These are phyloP conservation scores for mouse (Mus musculus) DNA, from an alignment of 2,113 vertebrate genomes.

Conservation along the genomic window DNA sequence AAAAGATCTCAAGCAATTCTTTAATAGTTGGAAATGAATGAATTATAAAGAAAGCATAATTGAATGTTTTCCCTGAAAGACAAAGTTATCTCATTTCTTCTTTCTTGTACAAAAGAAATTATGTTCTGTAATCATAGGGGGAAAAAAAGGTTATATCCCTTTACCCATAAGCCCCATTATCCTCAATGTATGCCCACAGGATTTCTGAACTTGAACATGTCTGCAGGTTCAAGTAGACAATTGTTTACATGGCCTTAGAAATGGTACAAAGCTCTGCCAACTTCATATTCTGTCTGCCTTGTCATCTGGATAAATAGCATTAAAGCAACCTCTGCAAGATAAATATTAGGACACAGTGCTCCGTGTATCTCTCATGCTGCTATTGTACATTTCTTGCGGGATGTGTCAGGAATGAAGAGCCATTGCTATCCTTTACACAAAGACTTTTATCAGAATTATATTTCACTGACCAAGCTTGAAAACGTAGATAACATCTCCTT, in stretches of 20 bases:
- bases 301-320: background rate
- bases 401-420: background rate
- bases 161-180: background rate
- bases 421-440: background rate
- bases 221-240: background rate
- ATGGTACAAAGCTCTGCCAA: background rate
- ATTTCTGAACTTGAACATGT: slow-evolving; percentile 17
- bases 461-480: background rate
- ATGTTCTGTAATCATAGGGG: background rate
- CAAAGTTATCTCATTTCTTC: slow-evolving; percentile 26
- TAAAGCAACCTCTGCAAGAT: slow-evolving; percentile 16
- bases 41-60: slow-evolving; percentile 42
- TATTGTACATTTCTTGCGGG: background rate
- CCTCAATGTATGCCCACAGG: background rate
- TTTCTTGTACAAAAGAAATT: slow-evolving; percentile 27
- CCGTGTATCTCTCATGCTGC: background rate
- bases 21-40: slow-evolving; percentile 59
- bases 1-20: slow-evolving; percentile 27
- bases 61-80: slow-evolving; percentile 39
- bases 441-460: background rate
- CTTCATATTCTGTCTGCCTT: background rate
- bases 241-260: background rate
- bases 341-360: background rate
- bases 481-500: background rate
- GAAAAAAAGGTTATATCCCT: background rate